Evolutionary conservation across 2,888 invertebrate genomes (phyloP), one percentile per base, ranked within the genome.

Genomic region (Thera obeliscata): DNA sequence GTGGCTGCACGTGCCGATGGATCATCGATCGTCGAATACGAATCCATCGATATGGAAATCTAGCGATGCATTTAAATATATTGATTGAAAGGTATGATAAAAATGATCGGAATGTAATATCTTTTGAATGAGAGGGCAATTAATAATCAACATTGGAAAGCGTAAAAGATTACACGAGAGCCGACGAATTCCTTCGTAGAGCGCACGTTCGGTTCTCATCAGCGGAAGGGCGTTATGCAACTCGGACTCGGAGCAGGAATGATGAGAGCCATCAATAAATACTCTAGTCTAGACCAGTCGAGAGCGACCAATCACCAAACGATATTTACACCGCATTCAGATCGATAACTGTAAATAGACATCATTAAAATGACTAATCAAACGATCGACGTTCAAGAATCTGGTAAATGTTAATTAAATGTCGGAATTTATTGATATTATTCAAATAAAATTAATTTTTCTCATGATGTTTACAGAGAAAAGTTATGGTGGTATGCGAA

Each of bases 121-220:
- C 83, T 84, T 85, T 86, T 87, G 87, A 89, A 87, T 87, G 86
- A 86, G 82, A 85, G 84, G 83, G 85, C 89, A 88, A 89, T 89
- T 88, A 90, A 89, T 89, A 89, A 88, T 88, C 86, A 87, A 87
- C 86, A 87, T 89, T 88, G 79, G 88, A 90, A 89, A 90, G 89
- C 89, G 88, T 90, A 87, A 88, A 89, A 88, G 88, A 88, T 89
- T 87, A 88, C 85, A 89, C 87, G 86, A 85, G 83, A 84, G 83
- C 85, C 86, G 87, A 84, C 82, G 83, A 88, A 89, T 88, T 88
- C 86, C 83, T 84, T 76, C 74, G 80, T 81, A 77, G 76, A 77
- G 80, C 83, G 79, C 75, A 74, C 77, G 75, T 78, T 79, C 59
- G 54, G 66, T 66, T 69, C 69, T 69, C 82, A 84, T 79, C 82